Conservation (phyloP, 2,888 invertebrate genomes). For the Macrosiphum euphorbiae region DNA sequence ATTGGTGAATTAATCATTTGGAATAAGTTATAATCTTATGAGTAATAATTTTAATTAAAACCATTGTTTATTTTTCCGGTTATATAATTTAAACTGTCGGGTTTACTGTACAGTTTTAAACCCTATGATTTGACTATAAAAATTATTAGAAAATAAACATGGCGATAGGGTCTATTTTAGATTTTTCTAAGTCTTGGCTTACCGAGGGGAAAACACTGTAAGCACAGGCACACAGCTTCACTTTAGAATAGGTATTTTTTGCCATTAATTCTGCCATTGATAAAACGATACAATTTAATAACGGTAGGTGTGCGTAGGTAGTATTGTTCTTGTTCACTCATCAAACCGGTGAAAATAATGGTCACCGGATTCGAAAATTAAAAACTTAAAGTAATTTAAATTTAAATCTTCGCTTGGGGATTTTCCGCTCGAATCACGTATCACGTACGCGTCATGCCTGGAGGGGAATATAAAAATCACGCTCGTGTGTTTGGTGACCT, state of each 20-base stretch:
- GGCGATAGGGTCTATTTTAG: not conserved
- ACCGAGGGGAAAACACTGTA: not conserved
- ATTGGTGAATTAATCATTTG: not conserved
- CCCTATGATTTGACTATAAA: not conserved
- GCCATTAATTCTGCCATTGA: not conserved
- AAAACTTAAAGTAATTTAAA: not conserved
- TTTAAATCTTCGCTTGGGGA: not conserved
- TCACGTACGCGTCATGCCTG: not conserved
- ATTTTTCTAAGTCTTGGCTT: not conserved
- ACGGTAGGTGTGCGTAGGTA: not conserved
- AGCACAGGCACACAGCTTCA: not conserved
- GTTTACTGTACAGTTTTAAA: not conserved
- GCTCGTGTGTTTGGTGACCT: not conserved
- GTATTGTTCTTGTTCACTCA: not conserved
- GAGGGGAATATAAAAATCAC: not conserved
- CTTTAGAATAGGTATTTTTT: not conserved
- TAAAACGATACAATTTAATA: not conserved
- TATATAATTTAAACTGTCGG: not conserved
- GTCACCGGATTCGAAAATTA: not conserved
- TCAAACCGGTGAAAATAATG: not conserved
- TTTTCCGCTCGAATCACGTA: not conserved
- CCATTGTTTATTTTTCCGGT: not conserved
- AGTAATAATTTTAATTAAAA: not conserved
- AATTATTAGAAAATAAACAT: not conserved
- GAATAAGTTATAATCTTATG: not conserved